A percentile compares a stretch with the other conserved stretches of the same genome.
Conservation (phyloP, 2,888 invertebrate species). For the Sarcophaga carnaria region DNA sequence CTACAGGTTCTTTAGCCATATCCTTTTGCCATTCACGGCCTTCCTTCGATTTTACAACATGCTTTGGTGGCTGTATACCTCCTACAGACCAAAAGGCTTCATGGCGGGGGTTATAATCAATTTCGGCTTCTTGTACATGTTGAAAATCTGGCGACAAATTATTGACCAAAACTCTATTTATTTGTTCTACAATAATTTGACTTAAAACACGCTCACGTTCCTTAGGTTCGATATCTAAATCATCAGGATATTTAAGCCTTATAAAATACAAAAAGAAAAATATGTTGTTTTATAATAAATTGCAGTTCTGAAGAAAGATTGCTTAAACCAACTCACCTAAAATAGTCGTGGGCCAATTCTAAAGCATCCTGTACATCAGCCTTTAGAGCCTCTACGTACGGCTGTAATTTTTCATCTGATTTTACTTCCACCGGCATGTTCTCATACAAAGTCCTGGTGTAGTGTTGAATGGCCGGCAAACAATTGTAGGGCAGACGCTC, state of each 20-base stretch:
- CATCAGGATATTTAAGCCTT: conserved; percentile 73
- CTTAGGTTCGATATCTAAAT: conserved; percentile 62
- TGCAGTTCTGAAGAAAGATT: not conserved
- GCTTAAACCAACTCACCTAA: conserved; percentile 71
- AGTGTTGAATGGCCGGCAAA: conserved; percentile 87
- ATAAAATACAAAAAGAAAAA: conserved; percentile 23
- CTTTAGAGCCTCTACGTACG: conserved; percentile 71
- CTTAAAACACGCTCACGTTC: conserved; percentile 75
- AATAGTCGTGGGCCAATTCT: conserved; percentile 75
- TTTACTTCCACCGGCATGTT: conserved; percentile 79
- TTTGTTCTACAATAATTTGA: conserved; percentile 84
- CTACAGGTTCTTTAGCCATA: conserved; percentile 83
- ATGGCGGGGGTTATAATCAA: conserved; percentile 89
- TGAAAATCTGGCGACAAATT: conserved; percentile 84
- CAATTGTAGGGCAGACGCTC: conserved; percentile 86
- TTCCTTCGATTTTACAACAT: conserved; percentile 81
- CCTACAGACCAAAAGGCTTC: conserved; percentile 94
- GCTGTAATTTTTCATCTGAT: conserved; percentile 23
- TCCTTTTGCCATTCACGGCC: conserved; percentile 81
- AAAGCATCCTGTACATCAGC: conserved; percentile 77
- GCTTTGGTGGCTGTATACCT: conserved; percentile 85
- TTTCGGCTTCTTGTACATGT: conserved; percentile 85
- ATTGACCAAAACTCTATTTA: conserved; percentile 87
- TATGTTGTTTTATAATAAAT: not conserved
- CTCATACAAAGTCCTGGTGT: conserved; percentile 90